These are phyloP conservation scores for Serrognathus titanus DNA, from an alignment of 2,888 invertebrate species.

Conservation along the genomic window DNA sequence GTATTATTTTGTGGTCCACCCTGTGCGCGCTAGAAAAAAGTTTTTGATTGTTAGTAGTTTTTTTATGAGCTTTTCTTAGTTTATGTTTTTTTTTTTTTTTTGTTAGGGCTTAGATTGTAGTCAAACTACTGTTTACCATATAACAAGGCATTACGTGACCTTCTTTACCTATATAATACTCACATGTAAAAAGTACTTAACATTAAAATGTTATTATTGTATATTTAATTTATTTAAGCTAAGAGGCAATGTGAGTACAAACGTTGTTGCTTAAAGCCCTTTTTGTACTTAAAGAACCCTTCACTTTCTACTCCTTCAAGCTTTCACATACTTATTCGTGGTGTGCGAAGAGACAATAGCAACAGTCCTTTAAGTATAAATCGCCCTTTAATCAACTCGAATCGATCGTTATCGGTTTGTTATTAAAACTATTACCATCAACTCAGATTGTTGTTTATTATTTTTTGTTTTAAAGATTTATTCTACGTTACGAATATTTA, in stretches of 20 bases:
- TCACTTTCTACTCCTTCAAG: too few relatives aligned
- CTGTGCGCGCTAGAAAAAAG: constrained; percentile 2
- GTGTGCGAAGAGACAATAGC: not conserved
- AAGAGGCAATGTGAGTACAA: constrained; percentile 40
- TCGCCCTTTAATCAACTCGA: not conserved
- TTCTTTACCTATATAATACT: constrained; percentile 44
- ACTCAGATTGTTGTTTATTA: constrained; percentile 42
- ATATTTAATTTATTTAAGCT: constrained; percentile 31
- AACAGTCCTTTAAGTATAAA: too few relatives aligned
- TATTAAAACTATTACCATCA: constrained; percentile 36
- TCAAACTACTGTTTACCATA: constrained; percentile 46
- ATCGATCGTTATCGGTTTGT: constrained; percentile 29
- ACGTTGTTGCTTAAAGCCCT: constrained; percentile 20
- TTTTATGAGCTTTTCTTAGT: constrained; percentile 18
- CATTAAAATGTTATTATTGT: constrained; percentile 28
- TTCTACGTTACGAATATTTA: constrained; percentile 22
- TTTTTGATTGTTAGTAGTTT: constrained; percentile 12
- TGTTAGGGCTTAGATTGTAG: constrained; percentile 36
- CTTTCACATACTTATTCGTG: too few relatives aligned
- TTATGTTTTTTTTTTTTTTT: constrained; percentile 23
- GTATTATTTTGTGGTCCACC: constrained; percentile 35
- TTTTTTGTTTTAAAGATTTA: constrained; percentile 39
- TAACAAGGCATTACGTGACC: constrained; percentile 46
- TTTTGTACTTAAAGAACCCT: constrained; percentile 15
- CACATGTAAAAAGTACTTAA: constrained; percentile 40